phyloP scores from a whole-genome alignment of 2,888 invertebrate species.

The Carabus problematicus region DNA sequence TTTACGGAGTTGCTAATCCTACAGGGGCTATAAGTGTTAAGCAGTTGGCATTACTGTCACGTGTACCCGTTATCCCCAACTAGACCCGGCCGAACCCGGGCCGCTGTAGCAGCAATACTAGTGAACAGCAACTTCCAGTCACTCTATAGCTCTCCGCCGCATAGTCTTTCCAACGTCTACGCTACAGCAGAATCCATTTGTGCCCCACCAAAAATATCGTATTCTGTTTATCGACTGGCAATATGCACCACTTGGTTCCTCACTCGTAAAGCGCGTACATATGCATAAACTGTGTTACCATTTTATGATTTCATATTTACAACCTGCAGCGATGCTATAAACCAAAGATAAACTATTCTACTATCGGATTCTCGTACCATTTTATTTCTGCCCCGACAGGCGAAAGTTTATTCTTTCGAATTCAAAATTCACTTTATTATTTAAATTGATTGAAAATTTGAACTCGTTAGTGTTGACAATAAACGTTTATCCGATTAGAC shows the following conservation, averaged over 20 bases:
- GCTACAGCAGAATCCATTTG: slow-evolving; percentile 10
- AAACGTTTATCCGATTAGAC: slow-evolving; percentile 28
- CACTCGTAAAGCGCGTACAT: neutral
- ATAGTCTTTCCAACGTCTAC: neutral
- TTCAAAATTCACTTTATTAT: slow-evolving; percentile 21
- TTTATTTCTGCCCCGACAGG: neutral
- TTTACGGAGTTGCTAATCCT: slow-evolving; percentile 40
- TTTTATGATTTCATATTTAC: too few species aligned
- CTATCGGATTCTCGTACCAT: neutral
- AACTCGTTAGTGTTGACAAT: slow-evolving; percentile 12
- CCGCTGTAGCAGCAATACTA: neutral
- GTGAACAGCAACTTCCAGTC: slow-evolving; percentile 3
- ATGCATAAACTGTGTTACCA: too few species aligned
- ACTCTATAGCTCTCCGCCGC: neutral
- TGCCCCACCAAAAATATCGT: slow-evolving; percentile 22
- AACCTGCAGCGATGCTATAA: too few species aligned
- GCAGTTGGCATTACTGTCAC: slow-evolving; percentile 42
- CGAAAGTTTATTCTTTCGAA: slow-evolving; percentile 4
- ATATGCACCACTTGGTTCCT: neutral
- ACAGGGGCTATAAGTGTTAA: slow-evolving; percentile 33
- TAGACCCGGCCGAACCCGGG: slow-evolving; percentile 11
- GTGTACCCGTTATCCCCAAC: slow-evolving; percentile 31
- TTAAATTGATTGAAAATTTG: slow-evolving; percentile 30
- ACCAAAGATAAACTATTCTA: neutral
- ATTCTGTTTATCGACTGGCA: slow-evolving; percentile 34